Conservation (phyloP, 64 coral and sea anemone species). For the Montipora sp. region DNA sequence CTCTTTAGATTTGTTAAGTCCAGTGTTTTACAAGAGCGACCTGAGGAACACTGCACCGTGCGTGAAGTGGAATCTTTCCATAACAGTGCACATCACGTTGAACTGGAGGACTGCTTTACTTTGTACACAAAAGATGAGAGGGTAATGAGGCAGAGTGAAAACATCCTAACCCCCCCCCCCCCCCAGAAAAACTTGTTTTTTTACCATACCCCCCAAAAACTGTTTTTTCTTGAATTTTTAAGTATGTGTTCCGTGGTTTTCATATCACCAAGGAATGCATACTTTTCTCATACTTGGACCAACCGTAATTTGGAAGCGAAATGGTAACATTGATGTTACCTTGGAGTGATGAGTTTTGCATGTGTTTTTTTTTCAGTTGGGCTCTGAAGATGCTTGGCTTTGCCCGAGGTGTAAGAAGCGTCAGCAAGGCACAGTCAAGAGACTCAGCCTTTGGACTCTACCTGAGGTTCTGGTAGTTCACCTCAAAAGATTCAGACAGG, state of each 20-base stretch:
- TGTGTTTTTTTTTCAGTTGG: slow-evolving; percentile 45
- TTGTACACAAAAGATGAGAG: slow-evolving; percentile 91
- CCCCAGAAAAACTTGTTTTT: neutral
- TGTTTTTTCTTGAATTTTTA: too few relatives aligned
- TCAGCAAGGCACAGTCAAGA: slow-evolving; percentile 91
- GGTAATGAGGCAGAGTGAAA: slow-evolving; percentile 20
- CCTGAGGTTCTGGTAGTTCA: slow-evolving; percentile 94
- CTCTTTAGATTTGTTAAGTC: slow-evolving; percentile 69
- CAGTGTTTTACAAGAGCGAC: slow-evolving; percentile 51
- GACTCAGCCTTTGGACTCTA: slow-evolving; percentile 80
- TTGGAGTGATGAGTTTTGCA: neutral
- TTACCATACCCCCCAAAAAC: too few relatives aligned
- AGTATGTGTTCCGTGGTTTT: too few relatives aligned
- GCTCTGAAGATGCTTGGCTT: slow-evolving; percentile 92
- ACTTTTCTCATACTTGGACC: too few relatives aligned
- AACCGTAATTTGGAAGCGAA: too few relatives aligned
- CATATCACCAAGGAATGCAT: too few relatives aligned
- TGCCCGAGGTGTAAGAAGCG: slow-evolving; percentile 89
- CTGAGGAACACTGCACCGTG: slow-evolving; percentile 85
- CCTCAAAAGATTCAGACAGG: slow-evolving; percentile 90
- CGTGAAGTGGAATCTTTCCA: slow-evolving; percentile 71
- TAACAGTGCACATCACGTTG: slow-evolving; percentile 62
- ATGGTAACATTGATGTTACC: neutral
- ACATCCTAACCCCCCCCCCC: too few relatives aligned
- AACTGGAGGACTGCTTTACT: slow-evolving; percentile 79